A percentile compares a stretch with the other conserved stretches of the same genome.
Evolutionary conservation across 2,113 vertebrate genomes (phyloP).

Genomic region (Nothobranchius furzeri): DNA sequence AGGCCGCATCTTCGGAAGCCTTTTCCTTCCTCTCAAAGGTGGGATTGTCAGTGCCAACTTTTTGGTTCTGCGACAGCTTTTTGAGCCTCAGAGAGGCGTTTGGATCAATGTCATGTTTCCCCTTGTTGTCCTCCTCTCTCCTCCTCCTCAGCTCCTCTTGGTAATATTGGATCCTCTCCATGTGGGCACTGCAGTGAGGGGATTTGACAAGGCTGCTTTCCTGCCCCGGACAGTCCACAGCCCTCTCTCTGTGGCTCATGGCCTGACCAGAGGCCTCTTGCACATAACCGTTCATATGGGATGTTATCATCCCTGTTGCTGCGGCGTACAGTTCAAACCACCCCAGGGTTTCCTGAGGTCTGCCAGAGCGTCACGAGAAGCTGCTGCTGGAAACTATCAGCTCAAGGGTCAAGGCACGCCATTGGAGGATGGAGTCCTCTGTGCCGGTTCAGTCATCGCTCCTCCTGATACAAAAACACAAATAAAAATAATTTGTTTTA

Average conservation of each 20-base stretch:
- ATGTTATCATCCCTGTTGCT: constrained; percentile 85
- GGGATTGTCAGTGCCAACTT: constrained; percentile 93
- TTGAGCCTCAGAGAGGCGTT: constrained; percentile 90
- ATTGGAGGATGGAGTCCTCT: constrained; percentile 7
- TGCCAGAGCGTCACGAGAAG: constrained; percentile 10
- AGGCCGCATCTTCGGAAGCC: constrained; percentile 78
- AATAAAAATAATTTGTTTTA: background rate
- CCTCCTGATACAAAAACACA: constrained; percentile 52
- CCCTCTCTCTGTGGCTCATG: constrained; percentile 86
- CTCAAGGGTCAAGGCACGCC: constrained; percentile 49
- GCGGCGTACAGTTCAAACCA: constrained; percentile 29
- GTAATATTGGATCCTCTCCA: constrained; percentile 88
- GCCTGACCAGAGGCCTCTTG: constrained; percentile 83
- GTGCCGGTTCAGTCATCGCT: constrained; percentile 6
- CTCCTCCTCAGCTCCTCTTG: constrained; percentile 90
- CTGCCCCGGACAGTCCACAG: constrained; percentile 91
- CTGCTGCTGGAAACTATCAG: constrained; percentile 12
- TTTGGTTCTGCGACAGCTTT: constrained; percentile 89
- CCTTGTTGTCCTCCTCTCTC: constrained; percentile 83
- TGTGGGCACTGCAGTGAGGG: constrained; percentile 82
- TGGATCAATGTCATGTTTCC: constrained; percentile 88
- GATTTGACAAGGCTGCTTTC: constrained; percentile 71
- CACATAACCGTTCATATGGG: constrained; percentile 90
- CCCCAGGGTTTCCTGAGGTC: constrained; percentile 34
- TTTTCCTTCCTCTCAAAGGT: constrained; percentile 91